Conservation (phyloP, 2,888 invertebrate species). For the Hedya salicella region DNA sequence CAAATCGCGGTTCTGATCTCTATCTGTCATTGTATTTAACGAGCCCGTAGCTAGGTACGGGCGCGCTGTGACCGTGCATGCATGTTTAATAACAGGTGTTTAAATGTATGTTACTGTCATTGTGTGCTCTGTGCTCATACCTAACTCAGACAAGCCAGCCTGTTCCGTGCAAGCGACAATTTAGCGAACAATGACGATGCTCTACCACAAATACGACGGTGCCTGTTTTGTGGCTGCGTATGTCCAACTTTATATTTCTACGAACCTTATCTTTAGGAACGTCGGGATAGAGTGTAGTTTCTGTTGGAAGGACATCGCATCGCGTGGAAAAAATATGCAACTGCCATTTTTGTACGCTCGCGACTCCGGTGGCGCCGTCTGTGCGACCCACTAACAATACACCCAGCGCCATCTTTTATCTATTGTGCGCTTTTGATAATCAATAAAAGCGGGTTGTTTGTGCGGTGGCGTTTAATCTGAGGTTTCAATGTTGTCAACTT, state of each 20-base stretch:
- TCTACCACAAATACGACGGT: slow-evolving; percentile 79
- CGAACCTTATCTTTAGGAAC: slow-evolving; percentile 55
- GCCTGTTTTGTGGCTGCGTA: slow-evolving; percentile 73
- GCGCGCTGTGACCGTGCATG: slow-evolving; percentile 73
- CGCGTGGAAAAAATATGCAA: slow-evolving; percentile 80
- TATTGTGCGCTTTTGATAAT: slow-evolving; percentile 79
- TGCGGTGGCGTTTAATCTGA: slow-evolving; percentile 37
- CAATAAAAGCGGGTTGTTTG: slow-evolving; percentile 68
- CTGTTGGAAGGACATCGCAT: slow-evolving; percentile 49
- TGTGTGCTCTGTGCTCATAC: slow-evolving; percentile 75
- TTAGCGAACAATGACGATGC: slow-evolving; percentile 84
- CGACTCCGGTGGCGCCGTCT: slow-evolving; percentile 84
- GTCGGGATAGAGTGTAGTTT: slow-evolving; percentile 55
- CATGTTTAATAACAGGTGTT: slow-evolving; percentile 84
- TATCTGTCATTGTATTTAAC: slow-evolving; percentile 81
- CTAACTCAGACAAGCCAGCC: slow-evolving; percentile 82
- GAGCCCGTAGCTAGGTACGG: slow-evolving; percentile 64
- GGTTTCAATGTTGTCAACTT: slow-evolving; percentile 22
- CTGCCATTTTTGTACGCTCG: slow-evolving; percentile 82
- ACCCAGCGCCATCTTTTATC: slow-evolving; percentile 81
- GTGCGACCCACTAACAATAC: slow-evolving; percentile 78
- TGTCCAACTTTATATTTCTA: slow-evolving; percentile 59
- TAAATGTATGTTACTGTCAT: slow-evolving; percentile 81
- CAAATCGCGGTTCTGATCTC: slow-evolving; percentile 73
- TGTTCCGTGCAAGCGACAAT: slow-evolving; percentile 84